phyloP scores from a whole-genome alignment of 2,888 invertebrate genomes.

The Pollenia angustigena region DNA sequence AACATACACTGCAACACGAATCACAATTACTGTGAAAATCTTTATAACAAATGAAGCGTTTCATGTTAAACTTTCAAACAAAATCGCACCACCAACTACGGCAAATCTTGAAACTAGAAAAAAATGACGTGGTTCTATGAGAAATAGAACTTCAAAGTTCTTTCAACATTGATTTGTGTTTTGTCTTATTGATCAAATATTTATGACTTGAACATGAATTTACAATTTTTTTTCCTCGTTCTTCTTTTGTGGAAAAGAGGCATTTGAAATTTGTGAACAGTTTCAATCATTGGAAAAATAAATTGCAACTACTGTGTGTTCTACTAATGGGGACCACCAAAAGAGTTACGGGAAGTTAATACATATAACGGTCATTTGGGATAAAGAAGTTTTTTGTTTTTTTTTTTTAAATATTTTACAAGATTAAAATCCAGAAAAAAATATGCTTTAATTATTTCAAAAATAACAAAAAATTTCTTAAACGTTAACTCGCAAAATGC shows the following conservation, averaged over 20 bases:
- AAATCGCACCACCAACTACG: slow-evolving; percentile 46
- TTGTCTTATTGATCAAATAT: slow-evolving; percentile 64
- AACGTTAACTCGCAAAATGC: too few species aligned
- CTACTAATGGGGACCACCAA: slow-evolving; percentile 52
- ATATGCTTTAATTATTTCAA: too few species aligned
- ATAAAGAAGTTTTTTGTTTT: not conserved
- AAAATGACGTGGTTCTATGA: slow-evolving; percentile 29
- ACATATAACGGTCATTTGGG: slow-evolving; percentile 24
- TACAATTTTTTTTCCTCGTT: slow-evolving; percentile 25
- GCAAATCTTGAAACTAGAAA: slow-evolving; percentile 1
- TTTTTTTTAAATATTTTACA: not conserved
- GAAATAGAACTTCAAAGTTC: slow-evolving; percentile 39
- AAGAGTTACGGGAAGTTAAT: slow-evolving; percentile 36
- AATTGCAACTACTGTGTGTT: slow-evolving; percentile 25
- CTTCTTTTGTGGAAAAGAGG: not conserved
- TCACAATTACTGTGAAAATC: slow-evolving; percentile 61
- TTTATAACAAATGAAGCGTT: slow-evolving; percentile 60
- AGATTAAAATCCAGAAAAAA: too few species aligned
- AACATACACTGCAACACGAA: slow-evolving; percentile 77
- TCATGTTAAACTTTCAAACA: slow-evolving; percentile 52
- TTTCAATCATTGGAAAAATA: slow-evolving; percentile 50
- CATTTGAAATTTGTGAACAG: slow-evolving; percentile 34
- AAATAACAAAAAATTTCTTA: too few species aligned
- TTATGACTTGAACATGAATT: slow-evolving; percentile 64
- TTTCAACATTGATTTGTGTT: slow-evolving; percentile 28